These are phyloP conservation scores for Eospalax fontanierii DNA, from an alignment of 2,797 vertebrate species.

Conservation along the genomic window DNA sequence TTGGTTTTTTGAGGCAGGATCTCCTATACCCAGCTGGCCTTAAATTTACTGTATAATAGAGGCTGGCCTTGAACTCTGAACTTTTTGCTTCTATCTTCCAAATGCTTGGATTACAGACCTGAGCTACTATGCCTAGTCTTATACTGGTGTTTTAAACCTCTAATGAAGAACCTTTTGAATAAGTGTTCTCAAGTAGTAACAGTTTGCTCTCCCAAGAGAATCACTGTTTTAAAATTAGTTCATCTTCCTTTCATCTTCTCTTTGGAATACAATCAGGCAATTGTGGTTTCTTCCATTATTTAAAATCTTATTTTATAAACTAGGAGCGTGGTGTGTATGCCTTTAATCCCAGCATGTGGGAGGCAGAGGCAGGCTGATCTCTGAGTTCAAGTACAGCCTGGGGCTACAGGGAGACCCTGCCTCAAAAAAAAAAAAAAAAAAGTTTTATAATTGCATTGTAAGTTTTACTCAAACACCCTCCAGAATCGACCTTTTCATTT, in stretches of 20 bases:
- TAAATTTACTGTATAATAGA: not conserved
- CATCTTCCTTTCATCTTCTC: not conserved
- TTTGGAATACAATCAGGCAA: not conserved
- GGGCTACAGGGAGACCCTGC: no score
- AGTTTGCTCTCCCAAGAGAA: not conserved
- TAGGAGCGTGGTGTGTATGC: no score
- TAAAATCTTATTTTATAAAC: not conserved
- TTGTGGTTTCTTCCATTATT: not conserved
- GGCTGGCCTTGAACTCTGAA: not conserved
- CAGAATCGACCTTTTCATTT: not conserved
- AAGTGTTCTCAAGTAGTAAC: not conserved
- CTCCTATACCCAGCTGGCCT: not conserved
- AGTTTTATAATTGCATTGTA: not conserved
- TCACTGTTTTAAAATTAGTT: not conserved
- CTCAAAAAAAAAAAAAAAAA: no score
- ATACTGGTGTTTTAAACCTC: not conserved
- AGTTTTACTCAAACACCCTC: conserved; percentile 23
- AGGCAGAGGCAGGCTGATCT: no score
- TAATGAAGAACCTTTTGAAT: not conserved
- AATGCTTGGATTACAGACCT: not conserved
- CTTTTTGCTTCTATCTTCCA: not conserved
- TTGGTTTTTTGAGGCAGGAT: not conserved
- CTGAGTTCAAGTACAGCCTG: no score
- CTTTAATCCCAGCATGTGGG: no score
- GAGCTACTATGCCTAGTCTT: not conserved